Conservation (phyloP, 2,113 vertebrate species). For the Psilopsiagon aymara region DNA sequence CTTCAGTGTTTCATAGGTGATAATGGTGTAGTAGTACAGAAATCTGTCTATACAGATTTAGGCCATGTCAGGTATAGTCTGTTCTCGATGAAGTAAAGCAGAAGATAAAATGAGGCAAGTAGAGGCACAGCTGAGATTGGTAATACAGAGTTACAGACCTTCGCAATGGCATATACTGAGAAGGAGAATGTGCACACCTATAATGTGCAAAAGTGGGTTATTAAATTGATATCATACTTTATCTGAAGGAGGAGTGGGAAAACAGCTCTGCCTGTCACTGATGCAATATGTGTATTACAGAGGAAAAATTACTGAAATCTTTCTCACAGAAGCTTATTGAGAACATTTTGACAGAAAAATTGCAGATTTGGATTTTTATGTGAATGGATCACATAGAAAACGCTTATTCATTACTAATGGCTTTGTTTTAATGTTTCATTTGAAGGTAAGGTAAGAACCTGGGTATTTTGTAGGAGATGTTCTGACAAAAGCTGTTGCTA, state of each 20-base stretch:
- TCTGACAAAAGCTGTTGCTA: slow-evolving; percentile 10
- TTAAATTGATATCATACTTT: not conserved
- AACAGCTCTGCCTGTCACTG: not conserved
- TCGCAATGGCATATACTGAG: not conserved
- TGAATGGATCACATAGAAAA: not conserved
- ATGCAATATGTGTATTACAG: not conserved
- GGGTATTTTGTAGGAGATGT: not conserved
- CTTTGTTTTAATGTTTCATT: slow-evolving; percentile 7
- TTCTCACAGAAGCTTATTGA: not conserved
- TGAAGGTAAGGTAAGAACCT: not conserved
- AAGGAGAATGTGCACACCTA: not conserved
- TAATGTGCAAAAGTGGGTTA: not conserved
- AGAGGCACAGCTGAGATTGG: not conserved
- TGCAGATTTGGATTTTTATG: not conserved
- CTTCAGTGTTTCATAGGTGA: not conserved
- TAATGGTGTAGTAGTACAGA: not conserved
- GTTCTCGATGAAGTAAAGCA: not conserved
- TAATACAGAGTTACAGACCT: not conserved
- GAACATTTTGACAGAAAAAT: not conserved
- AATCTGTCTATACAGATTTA: not conserved
- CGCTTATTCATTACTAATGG: not conserved
- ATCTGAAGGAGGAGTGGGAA: not conserved
- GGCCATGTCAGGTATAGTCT: not conserved
- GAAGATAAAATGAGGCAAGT: not conserved
- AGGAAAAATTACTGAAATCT: not conserved